A percentile compares a stretch with the other conserved stretches of the same genome.
Conservation (phyloP, 2,888 invertebrate genomes). For the Ecliptopera silaceata region DNA sequence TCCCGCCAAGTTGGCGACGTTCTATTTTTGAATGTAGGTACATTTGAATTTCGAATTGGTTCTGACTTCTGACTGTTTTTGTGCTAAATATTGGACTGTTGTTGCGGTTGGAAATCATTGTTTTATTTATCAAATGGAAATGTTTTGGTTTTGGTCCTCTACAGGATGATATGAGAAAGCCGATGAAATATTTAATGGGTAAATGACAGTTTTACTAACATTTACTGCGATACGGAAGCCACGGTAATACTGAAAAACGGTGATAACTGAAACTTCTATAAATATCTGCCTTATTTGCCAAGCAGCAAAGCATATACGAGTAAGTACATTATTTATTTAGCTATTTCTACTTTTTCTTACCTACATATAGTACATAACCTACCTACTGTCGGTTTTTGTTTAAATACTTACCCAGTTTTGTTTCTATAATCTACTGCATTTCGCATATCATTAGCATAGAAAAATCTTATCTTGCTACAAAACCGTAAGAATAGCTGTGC, state of each 20-base stretch:
- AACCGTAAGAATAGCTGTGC: too few relatives aligned
- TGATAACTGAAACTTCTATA: background rate
- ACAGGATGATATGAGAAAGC: conserved; percentile 1
- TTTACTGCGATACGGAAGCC: background rate
- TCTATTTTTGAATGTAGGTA: conserved; percentile 34
- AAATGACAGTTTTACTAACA: background rate
- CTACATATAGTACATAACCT: background rate
- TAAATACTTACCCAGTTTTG: too few relatives aligned
- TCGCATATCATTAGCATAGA: too few relatives aligned
- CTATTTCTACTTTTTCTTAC: too few relatives aligned
- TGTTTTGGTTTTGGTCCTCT: background rate
- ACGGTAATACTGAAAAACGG: background rate
- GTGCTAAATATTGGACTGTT: conserved; percentile 29
- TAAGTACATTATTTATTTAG: too few relatives aligned
- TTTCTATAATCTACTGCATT: too few relatives aligned
- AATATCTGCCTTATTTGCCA: background rate
- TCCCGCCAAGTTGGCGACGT: conserved; percentile 24
- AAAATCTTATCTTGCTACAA: too few relatives aligned
- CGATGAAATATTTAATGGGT: background rate
- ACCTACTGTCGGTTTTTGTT: background rate
- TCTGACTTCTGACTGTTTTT: conserved; percentile 19
- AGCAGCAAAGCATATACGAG: too few relatives aligned
- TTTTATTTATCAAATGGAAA: conserved; percentile 10
- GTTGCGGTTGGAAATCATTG: conserved; percentile 12
- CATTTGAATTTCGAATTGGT: conserved; percentile 32